phyloP scores from a whole-genome alignment of 2,888 invertebrate species.

The Ormyrus pomaceus region DNA sequence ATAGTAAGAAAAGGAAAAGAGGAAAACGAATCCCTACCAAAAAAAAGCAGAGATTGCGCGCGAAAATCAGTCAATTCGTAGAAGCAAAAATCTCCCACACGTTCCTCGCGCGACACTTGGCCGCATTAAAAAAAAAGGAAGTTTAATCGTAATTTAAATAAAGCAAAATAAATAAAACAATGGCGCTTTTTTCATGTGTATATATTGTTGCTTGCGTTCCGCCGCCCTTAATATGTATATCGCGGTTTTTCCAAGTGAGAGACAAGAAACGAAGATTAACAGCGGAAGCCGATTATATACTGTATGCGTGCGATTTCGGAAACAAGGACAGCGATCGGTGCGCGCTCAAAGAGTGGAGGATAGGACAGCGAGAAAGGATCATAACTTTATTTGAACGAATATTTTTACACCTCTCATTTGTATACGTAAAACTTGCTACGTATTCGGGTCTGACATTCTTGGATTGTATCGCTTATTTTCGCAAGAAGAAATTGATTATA shows the following conservation, averaged over 20 bases:
- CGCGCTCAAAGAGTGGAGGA: no score
- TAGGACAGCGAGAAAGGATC: no score
- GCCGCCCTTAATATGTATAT: slow-evolving; percentile 64
- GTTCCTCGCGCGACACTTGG: slow-evolving; percentile 51
- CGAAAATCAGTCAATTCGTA: slow-evolving; percentile 52
- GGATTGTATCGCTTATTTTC: no score
- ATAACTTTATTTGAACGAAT: no score
- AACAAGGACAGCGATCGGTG: background rate
- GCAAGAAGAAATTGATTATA: no score
- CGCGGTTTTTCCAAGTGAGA: slow-evolving; percentile 55
- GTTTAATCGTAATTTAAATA: slow-evolving; percentile 52
- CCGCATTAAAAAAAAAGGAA: slow-evolving; percentile 32
- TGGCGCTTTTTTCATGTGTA: slow-evolving; percentile 70
- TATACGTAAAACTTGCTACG: no score
- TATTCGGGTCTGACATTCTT: no score
- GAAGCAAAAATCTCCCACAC: slow-evolving; percentile 45
- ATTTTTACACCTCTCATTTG: no score
- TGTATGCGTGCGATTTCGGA: slow-evolving; percentile 21
- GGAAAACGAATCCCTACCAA: slow-evolving; percentile 8
- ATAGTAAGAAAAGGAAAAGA: slow-evolving; percentile 54
- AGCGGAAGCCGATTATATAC: slow-evolving; percentile 34
- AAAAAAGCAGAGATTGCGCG: slow-evolving; percentile 29
- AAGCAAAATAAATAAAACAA: slow-evolving; percentile 56
- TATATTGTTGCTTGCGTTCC: slow-evolving; percentile 70
- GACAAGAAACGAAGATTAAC: slow-evolving; percentile 31